phyloP scores from a whole-genome alignment of 64 coral and sea anemone genomes.

The Trachythela sp. region DNA sequence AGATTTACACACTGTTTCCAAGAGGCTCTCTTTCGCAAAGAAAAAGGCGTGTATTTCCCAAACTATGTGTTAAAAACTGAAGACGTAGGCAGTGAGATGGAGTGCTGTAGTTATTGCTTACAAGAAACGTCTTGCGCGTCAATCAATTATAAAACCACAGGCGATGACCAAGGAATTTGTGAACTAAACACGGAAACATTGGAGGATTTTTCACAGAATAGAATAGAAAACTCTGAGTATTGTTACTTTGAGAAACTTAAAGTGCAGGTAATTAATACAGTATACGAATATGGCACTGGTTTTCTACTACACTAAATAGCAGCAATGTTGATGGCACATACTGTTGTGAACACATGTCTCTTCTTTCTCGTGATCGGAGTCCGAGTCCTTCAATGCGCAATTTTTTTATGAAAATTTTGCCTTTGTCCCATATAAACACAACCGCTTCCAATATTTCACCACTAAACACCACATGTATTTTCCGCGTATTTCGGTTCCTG shows the following conservation, averaged over 20 bases:
- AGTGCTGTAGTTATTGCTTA: background rate
- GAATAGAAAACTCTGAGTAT: background rate
- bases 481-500: too few species aligned
- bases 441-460: too few species aligned
- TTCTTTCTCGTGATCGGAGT: too few species aligned
- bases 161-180: background rate
- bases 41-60: background rate
- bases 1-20: background rate
- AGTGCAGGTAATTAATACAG: background rate
- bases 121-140: background rate
- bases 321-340: too few species aligned
- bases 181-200: background rate
- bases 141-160: background rate
- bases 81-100: background rate
- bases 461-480: too few species aligned
- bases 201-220: background rate
- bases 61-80: background rate
- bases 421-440: too few species aligned
- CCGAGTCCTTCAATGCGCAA: too few species aligned
- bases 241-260: background rate
- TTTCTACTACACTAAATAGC: too few species aligned
- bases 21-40: background rate
- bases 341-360: too few species aligned
- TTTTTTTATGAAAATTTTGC: too few species aligned
- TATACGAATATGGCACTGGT: too few species aligned